Conservation (phyloP, 2,797 vertebrate species). For the Fratercula arctica region DNA sequence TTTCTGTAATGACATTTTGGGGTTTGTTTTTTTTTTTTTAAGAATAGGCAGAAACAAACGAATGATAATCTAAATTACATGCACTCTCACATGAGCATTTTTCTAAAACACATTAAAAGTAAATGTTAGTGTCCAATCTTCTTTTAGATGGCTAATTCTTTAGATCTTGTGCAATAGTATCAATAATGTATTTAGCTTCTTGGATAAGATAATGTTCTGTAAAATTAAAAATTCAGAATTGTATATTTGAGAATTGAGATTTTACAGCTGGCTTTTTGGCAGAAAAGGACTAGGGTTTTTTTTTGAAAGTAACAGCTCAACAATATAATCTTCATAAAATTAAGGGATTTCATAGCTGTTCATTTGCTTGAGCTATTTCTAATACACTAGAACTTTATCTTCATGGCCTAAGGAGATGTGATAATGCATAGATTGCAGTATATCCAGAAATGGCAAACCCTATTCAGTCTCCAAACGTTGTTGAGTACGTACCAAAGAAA, state of each 20-base stretch:
- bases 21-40: not conserved
- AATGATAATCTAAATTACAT: not conserved
- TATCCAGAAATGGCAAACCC: not conserved
- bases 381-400: not conserved
- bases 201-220: not conserved
- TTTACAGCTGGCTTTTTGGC: slow-evolving; percentile 52
- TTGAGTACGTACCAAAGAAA: not conserved
- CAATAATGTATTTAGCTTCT: slow-evolving; percentile 55
- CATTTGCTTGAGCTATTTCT: not conserved
- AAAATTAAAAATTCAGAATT: slow-evolving; percentile 47
- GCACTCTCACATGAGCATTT: not conserved
- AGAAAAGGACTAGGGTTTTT: not conserved
- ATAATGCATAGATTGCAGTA: not conserved
- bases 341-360: not conserved
- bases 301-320: not conserved
- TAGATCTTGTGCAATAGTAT: not conserved
- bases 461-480: not conserved
- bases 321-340: not conserved
- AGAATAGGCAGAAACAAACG: not conserved
- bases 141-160: slow-evolving; percentile 6
- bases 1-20: not conserved
- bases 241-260: slow-evolving; percentile 38
- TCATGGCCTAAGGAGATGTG: not conserved
- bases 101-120: not conserved
- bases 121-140: not conserved